Evolutionary conservation across 2,888 invertebrate species (phyloP).

Genomic region (Cenopis cana): DNA sequence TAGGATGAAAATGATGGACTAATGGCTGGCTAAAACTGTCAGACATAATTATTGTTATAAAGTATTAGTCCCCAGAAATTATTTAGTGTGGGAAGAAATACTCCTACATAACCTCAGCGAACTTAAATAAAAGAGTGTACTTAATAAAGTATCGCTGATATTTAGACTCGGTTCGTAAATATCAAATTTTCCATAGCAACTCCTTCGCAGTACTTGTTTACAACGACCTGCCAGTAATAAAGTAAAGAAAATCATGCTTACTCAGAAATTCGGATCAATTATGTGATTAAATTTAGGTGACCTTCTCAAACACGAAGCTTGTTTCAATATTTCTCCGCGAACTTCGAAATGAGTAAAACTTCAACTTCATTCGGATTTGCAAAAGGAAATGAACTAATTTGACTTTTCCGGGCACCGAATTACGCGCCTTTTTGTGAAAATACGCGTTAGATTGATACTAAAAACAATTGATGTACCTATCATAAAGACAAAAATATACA

Average conservation of each 20-base stretch:
- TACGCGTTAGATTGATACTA: background rate
- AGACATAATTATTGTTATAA: too few relatives aligned
- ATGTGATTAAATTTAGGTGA: conserved; percentile 35
- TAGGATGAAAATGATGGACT: too few relatives aligned
- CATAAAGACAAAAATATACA: too few relatives aligned
- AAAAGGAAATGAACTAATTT: conserved; percentile 26
- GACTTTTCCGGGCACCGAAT: conserved; percentile 21
- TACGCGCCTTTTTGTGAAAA: background rate
- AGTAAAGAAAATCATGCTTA: conserved; percentile 1
- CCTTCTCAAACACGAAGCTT: conserved; percentile 34
- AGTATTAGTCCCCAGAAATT: too few relatives aligned
- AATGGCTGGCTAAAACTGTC: too few relatives aligned
- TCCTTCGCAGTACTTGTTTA: background rate
- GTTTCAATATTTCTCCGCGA: conserved; percentile 31
- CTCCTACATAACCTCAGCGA: too few relatives aligned
- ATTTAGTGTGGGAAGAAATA: too few relatives aligned
- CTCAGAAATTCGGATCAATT: conserved; percentile 45
- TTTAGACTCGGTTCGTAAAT: too few relatives aligned
- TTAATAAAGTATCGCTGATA: too few relatives aligned
- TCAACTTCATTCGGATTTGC: conserved; percentile 8
- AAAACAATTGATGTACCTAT: too few relatives aligned
- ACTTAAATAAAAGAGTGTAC: too few relatives aligned
- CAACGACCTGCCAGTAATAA: background rate
- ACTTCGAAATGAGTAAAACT: conserved; percentile 35
- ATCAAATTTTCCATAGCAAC: background rate